Base-by-base conservation (phyloP, 2,888 invertebrate species). In the Heliconius aoede region DNA sequence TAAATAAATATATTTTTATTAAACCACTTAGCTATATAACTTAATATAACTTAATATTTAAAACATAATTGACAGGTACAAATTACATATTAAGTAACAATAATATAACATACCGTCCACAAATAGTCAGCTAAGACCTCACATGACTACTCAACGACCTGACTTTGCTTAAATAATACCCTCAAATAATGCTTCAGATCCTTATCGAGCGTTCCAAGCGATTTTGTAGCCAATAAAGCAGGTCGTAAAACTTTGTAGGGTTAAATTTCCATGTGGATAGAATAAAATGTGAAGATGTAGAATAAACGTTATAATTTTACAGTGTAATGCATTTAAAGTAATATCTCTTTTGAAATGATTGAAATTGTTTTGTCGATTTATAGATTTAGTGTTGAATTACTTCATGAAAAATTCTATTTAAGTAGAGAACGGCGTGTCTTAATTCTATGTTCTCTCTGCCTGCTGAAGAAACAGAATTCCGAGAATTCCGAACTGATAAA, bases 171-270 rank as follows among this genome's bases (percentile, higher is more conserved):
- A 55, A 40, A 67, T 74, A 74, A 74, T 67, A 36, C 36, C 58
- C 65, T 67, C 36, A 26, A 74, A 73, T 62, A 67, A 65, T 73
- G 55, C 26, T 26, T 58, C 36, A 36, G 40, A 74, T 74, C 36
- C 21, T 74, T 67, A 74, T 51, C 46, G 58, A n/a, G 60, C 65
- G 26, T 51, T 51, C 32, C 32, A 40, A 67, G 13, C 51, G 26
- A 65, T 67, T 67, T 40, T 40, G 55, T 60, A 72, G 68, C 68
- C 51, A 69, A 69, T 69, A 69, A 69, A 69, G 68, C 68, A 69
- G 68, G 51, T 69, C 68, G 51, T 69, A 51, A 69, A 69, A 69
- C 51, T 69, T 69, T 69, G 68, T 69, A 51, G 51, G 68, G 68
- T 69, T 69, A 51, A 69, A 69, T 51, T 69, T 69, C 68, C 28